Conservation (phyloP, 2,797 vertebrate genomes). For the Microhierax caerulescens region DNA sequence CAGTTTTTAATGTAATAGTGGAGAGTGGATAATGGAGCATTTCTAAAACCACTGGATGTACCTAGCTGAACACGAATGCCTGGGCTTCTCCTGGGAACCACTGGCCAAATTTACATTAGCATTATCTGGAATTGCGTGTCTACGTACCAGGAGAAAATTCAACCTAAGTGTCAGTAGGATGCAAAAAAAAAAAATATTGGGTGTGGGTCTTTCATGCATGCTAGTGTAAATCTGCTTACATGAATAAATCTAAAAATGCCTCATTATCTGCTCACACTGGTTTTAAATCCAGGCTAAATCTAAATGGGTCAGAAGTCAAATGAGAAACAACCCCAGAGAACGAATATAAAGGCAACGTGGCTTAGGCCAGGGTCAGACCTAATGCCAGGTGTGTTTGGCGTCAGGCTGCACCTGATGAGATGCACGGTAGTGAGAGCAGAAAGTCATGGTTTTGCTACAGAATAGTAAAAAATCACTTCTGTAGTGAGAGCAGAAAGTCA, state of each 20-base stretch:
- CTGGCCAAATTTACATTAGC: background rate
- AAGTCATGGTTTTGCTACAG: background rate
- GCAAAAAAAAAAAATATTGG: background rate
- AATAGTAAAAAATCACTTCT: background rate
- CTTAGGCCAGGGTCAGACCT: background rate
- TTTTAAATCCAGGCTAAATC: background rate
- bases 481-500: background rate
- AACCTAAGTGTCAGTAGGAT: background rate
- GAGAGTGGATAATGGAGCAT: background rate
- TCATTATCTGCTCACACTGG: background rate
- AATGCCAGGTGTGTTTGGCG: background rate
- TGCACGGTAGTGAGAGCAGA: background rate
- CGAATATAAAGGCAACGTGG: background rate
- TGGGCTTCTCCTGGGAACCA: background rate
- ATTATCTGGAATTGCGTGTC: background rate
- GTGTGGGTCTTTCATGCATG: background rate
- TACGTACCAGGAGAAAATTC: background rate
- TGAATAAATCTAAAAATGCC: background rate
- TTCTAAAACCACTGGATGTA: background rate
- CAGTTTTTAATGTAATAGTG: background rate
- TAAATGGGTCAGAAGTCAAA: background rate
- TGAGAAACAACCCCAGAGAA: background rate
- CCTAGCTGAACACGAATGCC: background rate
- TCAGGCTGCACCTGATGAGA: background rate
- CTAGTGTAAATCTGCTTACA: background rate